These are phyloP conservation scores for Idris sp. DNA, from an alignment of 1,140 invertebrate species.

Conservation along the genomic window DNA sequence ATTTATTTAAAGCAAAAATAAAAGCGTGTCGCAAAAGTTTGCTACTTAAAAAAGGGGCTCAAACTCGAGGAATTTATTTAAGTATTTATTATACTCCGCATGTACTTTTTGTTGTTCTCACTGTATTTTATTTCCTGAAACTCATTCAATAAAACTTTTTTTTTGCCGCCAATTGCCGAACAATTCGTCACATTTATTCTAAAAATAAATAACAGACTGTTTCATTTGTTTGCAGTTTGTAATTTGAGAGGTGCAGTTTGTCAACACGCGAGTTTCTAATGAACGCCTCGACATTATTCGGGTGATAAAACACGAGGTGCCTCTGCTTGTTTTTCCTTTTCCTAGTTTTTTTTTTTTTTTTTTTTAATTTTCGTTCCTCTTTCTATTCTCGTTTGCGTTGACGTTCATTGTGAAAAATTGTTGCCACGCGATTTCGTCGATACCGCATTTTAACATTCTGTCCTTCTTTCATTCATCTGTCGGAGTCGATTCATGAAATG, in stretches of 20 bases:
- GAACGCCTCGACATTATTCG: constrained; percentile 41
- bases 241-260: constrained; percentile 40
- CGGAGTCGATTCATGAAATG: constrained; percentile 49
- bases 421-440: constrained; percentile 49
- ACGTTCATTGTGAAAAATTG: constrained; percentile 42
- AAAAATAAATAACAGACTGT: constrained; percentile 35
- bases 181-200: constrained; percentile 5
- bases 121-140: too few relatives aligned
- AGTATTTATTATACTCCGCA: too few relatives aligned
- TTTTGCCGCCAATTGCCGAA: constrained; percentile 3
- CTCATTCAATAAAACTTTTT: too few relatives aligned
- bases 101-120: too few relatives aligned
- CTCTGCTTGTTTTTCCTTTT: constrained; percentile 5
- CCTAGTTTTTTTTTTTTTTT: constrained; percentile 35
- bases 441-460: constrained; percentile 34
- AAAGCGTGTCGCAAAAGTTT: too few relatives aligned
- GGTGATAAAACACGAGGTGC: constrained; percentile 12
- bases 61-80: too few relatives aligned
- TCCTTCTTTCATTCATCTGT: constrained; percentile 44
- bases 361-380: constrained; percentile 34
- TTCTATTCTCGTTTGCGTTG: constrained; percentile 33
- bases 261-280: constrained; percentile 49
- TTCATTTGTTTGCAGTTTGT: constrained; percentile 41
- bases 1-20: too few relatives aligned
- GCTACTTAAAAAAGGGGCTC: too few relatives aligned